phyloP scores from a whole-genome alignment of 2,797 vertebrate species.

The Channa striata region DNA sequence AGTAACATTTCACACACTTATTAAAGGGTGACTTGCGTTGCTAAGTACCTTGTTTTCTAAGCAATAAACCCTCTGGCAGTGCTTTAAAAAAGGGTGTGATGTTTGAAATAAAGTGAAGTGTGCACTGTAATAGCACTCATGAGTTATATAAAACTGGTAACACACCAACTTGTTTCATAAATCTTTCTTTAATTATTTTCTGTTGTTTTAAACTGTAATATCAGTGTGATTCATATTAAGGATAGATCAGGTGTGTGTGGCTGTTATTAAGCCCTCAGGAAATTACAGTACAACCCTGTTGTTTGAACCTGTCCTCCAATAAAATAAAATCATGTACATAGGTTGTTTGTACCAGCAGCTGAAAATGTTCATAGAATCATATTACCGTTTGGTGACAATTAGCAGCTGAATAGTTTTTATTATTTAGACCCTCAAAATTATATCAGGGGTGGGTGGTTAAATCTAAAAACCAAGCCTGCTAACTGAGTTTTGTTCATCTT shows the following conservation, averaged over 20 bases:
- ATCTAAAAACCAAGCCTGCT: too few relatives aligned
- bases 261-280: neutral
- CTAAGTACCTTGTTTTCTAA: constrained; percentile 11
- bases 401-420: too few relatives aligned
- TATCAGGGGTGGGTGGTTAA: too few relatives aligned
- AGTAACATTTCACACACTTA: constrained; percentile 27
- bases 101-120: constrained; percentile 4
- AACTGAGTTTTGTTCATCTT: too few relatives aligned
- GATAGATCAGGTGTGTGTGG: neutral
- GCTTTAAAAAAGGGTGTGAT: constrained; percentile 8
- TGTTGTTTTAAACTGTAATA: neutral
- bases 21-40: constrained; percentile 9
- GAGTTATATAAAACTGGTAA: neutral
- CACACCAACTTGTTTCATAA: neutral
- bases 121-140: neutral
- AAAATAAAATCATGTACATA: too few relatives aligned
- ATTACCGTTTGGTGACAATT: too few relatives aligned
- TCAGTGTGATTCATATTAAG: neutral
- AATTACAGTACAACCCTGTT: neutral
- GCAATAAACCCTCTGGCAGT: constrained; percentile 7
- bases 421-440: too few relatives aligned
- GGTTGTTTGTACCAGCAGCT: too few relatives aligned
- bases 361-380: too few relatives aligned
- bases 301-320: too few relatives aligned
- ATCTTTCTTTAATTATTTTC: neutral